Evolutionary conservation across 1,140 invertebrate species (phyloP).

Genomic region (Diorhabda carinulata): DNA sequence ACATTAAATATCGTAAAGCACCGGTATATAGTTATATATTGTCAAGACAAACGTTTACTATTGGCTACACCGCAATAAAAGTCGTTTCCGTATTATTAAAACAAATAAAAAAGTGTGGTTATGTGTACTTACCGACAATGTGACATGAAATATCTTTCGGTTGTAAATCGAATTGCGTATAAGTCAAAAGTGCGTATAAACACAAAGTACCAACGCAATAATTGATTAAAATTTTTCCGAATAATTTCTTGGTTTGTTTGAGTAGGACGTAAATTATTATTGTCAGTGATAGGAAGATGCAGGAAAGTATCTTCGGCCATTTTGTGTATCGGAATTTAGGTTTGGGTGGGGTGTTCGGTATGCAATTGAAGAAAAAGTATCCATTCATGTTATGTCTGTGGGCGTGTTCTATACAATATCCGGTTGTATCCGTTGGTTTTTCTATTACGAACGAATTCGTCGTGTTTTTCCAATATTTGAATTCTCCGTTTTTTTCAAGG

Average conservation of each 20-base stretch:
- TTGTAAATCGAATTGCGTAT: not conserved
- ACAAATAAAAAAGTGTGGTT: too few species aligned
- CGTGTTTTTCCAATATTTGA: slow-evolving; percentile 15
- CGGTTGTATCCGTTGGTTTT: not conserved
- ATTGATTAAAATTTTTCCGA: slow-evolving; percentile 23
- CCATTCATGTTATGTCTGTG: not conserved
- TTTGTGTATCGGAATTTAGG: slow-evolving; percentile 13
- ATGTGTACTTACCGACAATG: slow-evolving; percentile 2
- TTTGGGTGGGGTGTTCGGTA: not conserved
- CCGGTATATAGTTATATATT: too few species aligned
- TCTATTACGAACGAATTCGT: slow-evolving; percentile 11
- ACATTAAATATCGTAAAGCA: too few species aligned
- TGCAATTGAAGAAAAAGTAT: slow-evolving; percentile 20
- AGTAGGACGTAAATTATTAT: slow-evolving; percentile 14
- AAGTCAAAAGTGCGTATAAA: slow-evolving; percentile 4
- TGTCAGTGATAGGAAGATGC: slow-evolving; percentile 12
- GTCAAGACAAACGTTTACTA: too few species aligned
- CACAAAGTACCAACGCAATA: slow-evolving; percentile 16
- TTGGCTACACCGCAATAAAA: too few species aligned
- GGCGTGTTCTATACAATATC: slow-evolving; percentile 21
- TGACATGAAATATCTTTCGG: not conserved
- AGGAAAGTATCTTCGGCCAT: slow-evolving; percentile 19
- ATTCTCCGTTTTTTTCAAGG: slow-evolving; percentile 12
- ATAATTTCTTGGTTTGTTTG: slow-evolving; percentile 15
- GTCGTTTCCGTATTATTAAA: too few species aligned